Base-by-base conservation (phyloP, 1,140 invertebrate species). In the Heliconius melpomene region DNA sequence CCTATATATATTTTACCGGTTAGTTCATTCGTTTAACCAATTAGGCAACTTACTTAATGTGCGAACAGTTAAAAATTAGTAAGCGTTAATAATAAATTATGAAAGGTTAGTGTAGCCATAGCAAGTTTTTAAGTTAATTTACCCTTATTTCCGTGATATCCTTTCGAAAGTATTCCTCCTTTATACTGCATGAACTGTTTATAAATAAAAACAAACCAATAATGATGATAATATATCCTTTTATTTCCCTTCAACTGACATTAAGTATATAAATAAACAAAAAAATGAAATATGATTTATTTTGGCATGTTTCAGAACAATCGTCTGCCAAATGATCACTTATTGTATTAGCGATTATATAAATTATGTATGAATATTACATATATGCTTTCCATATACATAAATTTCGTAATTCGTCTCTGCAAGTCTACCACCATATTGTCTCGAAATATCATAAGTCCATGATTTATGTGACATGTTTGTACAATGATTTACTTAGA, bases 191-290 rank as follows among this genome's bases (percentile, higher is more conserved):
- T 79, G 78, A 82, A 86, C 82, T 85, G 83, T 85, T 82, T 70
- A 76, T 86, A 89, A 90, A 91, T 90, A 89, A 91, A 92, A 92
- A 90, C 90, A 91, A 91, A 90, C 89, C 85, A 90, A 85, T 85
- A 84, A 87, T 91, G 83, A 89, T 86, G 89, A 88, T 88, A 91
- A 91, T 88, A 92, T 90, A 91, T 84, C 87, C 85, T 84, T 92
- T 92, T 92, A 92, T 92, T 92, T 66, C 77, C 70, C 77, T 82
- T 82, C 60, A 76, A 72, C 74, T 82, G 72, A 82, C 80, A 79
- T 79, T 72, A n/a, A n/a, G n/a, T n/a, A 77, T 79, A 76, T 77
- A 77, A 81, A 78, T 74, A 77, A 81, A 80, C 79, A 80, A 73
- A 80, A 77, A 77, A 76, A 74, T 74, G 52, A 54, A 66, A 66